Base-by-base conservation (phyloP, 2,888 invertebrate species). In the Periphyllus acericola region DNA sequence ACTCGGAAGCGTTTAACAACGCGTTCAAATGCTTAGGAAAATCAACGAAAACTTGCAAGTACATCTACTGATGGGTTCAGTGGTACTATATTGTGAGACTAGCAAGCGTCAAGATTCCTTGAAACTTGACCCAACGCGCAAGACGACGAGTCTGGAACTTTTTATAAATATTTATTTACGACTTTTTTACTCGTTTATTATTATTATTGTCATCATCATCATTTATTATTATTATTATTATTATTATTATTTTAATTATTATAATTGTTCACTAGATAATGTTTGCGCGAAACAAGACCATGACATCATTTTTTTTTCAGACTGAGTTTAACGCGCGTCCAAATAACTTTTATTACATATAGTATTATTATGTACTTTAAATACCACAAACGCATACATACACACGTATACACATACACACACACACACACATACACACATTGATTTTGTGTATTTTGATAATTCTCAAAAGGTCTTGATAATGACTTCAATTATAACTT, bases 1-100 rank as follows among this genome's bases (percentile, higher is more conserved):
- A 92, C 89, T 89, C 91, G n/a, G 89, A 90, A 55, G 90, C 90
- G 71, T 92, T 92, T 89, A 89, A 91, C 66, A 89, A 90, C 68
- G 90, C 90, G 4, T 90, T 90, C 89, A 89, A 89, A 14, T 90
- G 90, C 72, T 68, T 71, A 17, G 55, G 8, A 1, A 60, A 0
- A 32, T n/a, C 55, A 25, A 55, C 36, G 8, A 74, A 74, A 74
- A 74, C 72, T 14, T 86, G 86, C 72, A 60, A 86, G 17, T 72
- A 55, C 29, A 14, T 80, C 6, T 86, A 86, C 36, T 86, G 25
- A 86, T 36, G 3, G 21, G 4, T 11, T 34, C n/a, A 9, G 34
- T 60, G 60, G 4, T 25, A 60, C 14, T 46, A 14, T 46, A 60
- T 14, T 25, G 25, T 25, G 0, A 0, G 60, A 68, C 29, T 29